phyloP scores from a whole-genome alignment of 2,888 invertebrate genomes.

The Gastracanthus pulcherrimus region DNA sequence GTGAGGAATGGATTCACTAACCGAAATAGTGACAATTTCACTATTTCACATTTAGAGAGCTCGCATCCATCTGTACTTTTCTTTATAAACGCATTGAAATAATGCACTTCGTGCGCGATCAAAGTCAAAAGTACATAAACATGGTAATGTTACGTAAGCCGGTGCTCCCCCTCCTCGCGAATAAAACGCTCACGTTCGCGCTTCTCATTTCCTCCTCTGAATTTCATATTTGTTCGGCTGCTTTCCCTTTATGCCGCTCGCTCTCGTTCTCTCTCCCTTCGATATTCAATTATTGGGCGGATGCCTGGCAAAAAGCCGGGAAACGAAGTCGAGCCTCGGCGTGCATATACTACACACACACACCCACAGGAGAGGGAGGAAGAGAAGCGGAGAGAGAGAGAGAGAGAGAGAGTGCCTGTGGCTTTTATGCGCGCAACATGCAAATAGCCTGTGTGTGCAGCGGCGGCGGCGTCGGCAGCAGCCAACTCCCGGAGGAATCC shows the following conservation, averaged over 20 bases:
- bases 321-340: conserved; percentile 61
- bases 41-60: too few relatives aligned
- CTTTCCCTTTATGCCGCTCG: conserved; percentile 57
- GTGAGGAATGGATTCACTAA: too few relatives aligned
- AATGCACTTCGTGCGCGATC: too few relatives aligned
- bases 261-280: conserved; percentile 70
- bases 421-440: conserved; percentile 56
- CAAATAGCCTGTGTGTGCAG: conserved; percentile 49
- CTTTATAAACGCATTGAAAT: too few relatives aligned
- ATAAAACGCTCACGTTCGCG: conserved; percentile 1
- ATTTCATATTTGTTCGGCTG: conserved; percentile 56
- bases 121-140: too few relatives aligned
- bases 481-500: conserved; percentile 47
- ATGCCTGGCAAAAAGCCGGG: conserved; percentile 66
- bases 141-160: too few relatives aligned
- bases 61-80: too few relatives aligned
- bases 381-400: neutral
- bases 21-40: too few relatives aligned
- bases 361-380: neutral
- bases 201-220: conserved; percentile 56
- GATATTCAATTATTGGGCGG: conserved; percentile 74
- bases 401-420: too few relatives aligned
- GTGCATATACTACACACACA: neutral
- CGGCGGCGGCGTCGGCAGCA: neutral
- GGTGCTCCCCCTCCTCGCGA: neutral